Evolutionary conservation across 2,888 invertebrate genomes (phyloP), one percentile per base, ranked within the genome.

Genomic region (Embidobia sp.): DNA sequence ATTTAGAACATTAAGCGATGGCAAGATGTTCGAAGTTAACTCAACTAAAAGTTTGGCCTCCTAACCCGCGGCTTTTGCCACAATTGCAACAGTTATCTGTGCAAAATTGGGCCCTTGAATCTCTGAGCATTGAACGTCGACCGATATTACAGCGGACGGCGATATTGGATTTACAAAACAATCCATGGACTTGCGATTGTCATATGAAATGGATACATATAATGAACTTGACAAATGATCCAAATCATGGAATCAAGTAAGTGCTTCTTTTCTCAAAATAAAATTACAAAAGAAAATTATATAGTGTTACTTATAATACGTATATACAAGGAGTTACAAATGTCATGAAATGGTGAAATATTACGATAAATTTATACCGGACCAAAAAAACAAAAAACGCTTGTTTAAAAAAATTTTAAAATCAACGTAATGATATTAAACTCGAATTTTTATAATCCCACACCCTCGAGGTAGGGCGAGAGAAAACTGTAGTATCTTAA

Each of bases 101-200:
- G 2, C 90, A 88, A 77, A 90, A 90, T 3, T 92, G 92, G 0
- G 87, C 90, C 22, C 64, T 93, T 11, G 85, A 87, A 2, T 87
- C 85, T 0, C 80, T 93, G 15, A 90, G 90, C 15, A 80, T 85
- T 16, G 89, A 88, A 15, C 82, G 92, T 48, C 79, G 84, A 31
- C 85, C 87, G 37, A 90, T 92, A n/a, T 89, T 92, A 66, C 91
- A 91, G 8, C 90, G 90, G 40, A 84, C 91, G 1, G 73, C 87
- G 0, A 82, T 88, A 33, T 77, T 94, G 42, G 92, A 92, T 79
- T 80, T 94, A 6, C 92, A 93, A 79, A 91, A 91, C 0, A 94
- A 94, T 84, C 92, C 92, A 0, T 94, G 93, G 94, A 87, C 87
- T 6, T 94, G 94, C 80, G 93, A 94, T 81, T 94, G 94, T 83